Evolutionary conservation across 2,888 invertebrate species (phyloP).

Genomic region (Yponomeuta evonymella): DNA sequence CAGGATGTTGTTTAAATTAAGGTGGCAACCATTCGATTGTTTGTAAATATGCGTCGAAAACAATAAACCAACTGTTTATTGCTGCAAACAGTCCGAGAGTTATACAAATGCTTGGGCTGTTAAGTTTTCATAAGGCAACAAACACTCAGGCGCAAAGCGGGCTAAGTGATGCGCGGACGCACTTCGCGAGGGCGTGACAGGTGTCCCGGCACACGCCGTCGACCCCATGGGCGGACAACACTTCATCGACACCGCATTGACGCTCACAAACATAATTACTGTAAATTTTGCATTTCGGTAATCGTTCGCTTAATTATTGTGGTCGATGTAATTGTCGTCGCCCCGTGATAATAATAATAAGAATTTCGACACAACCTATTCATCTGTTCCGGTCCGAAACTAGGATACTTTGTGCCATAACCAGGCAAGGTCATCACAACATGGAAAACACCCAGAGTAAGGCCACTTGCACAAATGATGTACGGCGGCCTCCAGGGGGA

Average conservation of each 20-base stretch:
- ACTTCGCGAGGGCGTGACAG: constrained; percentile 34
- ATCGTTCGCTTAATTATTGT: background rate
- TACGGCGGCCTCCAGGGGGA: no score
- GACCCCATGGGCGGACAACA: constrained; percentile 18
- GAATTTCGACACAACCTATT: no score
- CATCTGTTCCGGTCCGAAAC: no score
- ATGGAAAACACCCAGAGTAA: no score
- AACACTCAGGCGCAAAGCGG: constrained; percentile 30
- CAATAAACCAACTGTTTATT: background rate
- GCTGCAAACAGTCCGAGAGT: background rate
- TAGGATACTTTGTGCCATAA: no score
- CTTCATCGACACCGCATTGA: background rate
- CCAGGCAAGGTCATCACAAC: no score
- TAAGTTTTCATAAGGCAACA: background rate
- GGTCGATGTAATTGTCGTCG: background rate
- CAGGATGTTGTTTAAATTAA: no score
- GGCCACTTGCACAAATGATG: no score
- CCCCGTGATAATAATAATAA: background rate
- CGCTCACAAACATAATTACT: background rate
- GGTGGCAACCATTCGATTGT: no score
- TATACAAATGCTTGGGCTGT: background rate
- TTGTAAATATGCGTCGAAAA: no score
- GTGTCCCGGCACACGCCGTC: constrained; percentile 21
- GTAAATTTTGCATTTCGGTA: background rate
- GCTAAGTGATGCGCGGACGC: constrained; percentile 34